Conservation (phyloP, 2,888 invertebrate species). For the Mactromeris polynyma region DNA sequence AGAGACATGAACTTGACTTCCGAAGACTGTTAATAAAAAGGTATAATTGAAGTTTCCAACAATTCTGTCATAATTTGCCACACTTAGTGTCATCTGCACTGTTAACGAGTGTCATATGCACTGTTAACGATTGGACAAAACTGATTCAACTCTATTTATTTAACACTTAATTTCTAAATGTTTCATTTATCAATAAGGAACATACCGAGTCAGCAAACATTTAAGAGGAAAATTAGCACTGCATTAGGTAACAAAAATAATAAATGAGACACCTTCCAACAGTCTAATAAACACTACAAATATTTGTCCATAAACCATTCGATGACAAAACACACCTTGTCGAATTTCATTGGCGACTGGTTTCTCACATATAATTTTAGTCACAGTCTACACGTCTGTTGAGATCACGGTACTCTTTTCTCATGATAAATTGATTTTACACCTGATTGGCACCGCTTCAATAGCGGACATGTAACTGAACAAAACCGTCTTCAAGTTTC, state of each 20-base stretch:
- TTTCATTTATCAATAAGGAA: neutral
- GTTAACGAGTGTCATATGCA: too few relatives aligned
- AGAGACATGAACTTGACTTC: too few relatives aligned
- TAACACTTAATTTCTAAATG: neutral
- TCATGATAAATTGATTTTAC: conserved; percentile 37
- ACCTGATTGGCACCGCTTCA: conserved; percentile 20
- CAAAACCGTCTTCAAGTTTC: conserved; percentile 29
- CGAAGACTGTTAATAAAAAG: too few relatives aligned
- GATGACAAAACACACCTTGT: neutral
- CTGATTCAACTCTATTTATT: neutral
- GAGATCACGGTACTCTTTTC: conserved; percentile 28
- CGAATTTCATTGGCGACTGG: neutral
- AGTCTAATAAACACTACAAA: neutral
- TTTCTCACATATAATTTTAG: conserved; percentile 14
- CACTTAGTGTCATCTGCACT: too few relatives aligned
- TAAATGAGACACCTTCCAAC: neutral
- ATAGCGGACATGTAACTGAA: conserved; percentile 29
- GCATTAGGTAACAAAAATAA: neutral
- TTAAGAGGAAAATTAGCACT: neutral
- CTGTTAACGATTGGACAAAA: too few relatives aligned
- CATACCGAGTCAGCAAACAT: neutral
- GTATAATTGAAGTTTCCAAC: too few relatives aligned
- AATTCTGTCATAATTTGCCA: too few relatives aligned
- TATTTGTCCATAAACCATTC: neutral
- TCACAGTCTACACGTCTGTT: neutral